Percentiles rank a stretch among this genome's conserved stretches.
phyloP scores from a whole-genome alignment of 1,140 invertebrate species.

The Oscheius sp. region DNA sequence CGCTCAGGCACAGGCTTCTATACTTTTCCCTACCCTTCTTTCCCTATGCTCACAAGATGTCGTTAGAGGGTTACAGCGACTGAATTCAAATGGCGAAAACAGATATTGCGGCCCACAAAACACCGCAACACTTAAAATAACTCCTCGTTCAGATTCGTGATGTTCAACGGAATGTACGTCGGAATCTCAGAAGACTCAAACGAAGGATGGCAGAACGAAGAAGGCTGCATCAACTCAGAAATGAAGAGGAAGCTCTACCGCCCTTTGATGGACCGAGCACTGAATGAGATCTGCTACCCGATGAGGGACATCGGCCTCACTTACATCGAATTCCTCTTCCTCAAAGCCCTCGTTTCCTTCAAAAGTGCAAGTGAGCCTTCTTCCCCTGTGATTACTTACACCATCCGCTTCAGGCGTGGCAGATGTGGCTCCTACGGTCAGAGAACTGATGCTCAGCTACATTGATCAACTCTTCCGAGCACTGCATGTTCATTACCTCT shows the following conservation, averaged over 20 bases:
- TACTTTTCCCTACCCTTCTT: neutral
- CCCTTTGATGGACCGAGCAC: slow-evolving; percentile 35
- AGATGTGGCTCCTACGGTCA: slow-evolving; percentile 1
- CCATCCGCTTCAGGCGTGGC: slow-evolving; percentile 15
- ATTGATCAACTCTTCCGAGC: slow-evolving; percentile 27
- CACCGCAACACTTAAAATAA: neutral
- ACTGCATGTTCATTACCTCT: slow-evolving; percentile 20
- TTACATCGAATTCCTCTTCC: slow-evolving; percentile 27
- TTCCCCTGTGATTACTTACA: neutral
- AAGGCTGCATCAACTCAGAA: slow-evolving; percentile 26
- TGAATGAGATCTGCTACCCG: slow-evolving; percentile 39
- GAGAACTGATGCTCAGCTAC: slow-evolving; percentile 25
- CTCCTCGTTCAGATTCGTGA: too few species aligned
- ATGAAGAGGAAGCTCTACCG: slow-evolving; percentile 40
- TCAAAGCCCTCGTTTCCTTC: slow-evolving; percentile 43
- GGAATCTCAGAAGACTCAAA: slow-evolving; percentile 25
- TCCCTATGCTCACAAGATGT: neutral
- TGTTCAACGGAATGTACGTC: slow-evolving; percentile 41
- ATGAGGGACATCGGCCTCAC: slow-evolving; percentile 34
- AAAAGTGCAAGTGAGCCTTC: slow-evolving; percentile 31
- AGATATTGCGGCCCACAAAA: neutral
- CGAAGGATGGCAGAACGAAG: slow-evolving; percentile 41
- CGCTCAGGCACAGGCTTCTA: too few species aligned
- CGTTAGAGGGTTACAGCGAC: too few species aligned
- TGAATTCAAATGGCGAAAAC: too few species aligned